phyloP scores from a whole-genome alignment of 2,888 invertebrate genomes.

The Diaperis boleti region DNA sequence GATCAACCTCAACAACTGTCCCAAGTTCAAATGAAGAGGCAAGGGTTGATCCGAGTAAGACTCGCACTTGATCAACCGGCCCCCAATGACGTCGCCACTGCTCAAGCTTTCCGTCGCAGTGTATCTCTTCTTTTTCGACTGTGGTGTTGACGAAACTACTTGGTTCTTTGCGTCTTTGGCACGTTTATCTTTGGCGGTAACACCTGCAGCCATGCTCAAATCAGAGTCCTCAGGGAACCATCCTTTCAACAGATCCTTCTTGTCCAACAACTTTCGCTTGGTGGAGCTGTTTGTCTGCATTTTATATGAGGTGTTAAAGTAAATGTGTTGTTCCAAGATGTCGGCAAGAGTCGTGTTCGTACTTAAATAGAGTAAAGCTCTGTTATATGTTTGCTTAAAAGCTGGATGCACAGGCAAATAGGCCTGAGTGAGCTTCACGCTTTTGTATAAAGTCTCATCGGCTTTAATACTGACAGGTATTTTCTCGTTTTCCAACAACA shows the following conservation, averaged over 20 bases:
- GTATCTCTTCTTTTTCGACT: conserved; percentile 63
- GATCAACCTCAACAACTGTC: conserved; percentile 63
- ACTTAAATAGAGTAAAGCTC: conserved; percentile 80
- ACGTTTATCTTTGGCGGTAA: conserved; percentile 90
- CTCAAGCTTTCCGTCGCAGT: conserved; percentile 46
- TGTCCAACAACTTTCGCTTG: conserved; percentile 31
- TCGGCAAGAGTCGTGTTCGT: conserved; percentile 81
- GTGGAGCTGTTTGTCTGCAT: conserved; percentile 44
- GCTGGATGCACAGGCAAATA: conserved; percentile 73
- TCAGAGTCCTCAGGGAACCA: conserved; percentile 66
- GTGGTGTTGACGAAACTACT: conserved; percentile 59
- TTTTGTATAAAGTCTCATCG: conserved; percentile 64
- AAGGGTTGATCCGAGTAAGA: conserved; percentile 61
- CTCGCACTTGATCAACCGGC: conserved; percentile 61
- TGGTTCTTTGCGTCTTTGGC: conserved; percentile 85
- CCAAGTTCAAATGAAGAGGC: conserved; percentile 62
- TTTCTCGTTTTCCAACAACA: conserved; percentile 88
- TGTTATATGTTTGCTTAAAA: conserved; percentile 79
- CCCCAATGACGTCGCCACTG: conserved; percentile 58
- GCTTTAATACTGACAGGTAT: conserved; percentile 78
- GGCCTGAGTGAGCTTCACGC: conserved; percentile 58
- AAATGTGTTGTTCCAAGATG: conserved; percentile 76
- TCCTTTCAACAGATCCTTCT: conserved; percentile 59
- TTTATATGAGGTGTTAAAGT: conserved; percentile 57
- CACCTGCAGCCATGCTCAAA: conserved; percentile 84